Base-by-base conservation (phyloP, 2,888 invertebrate species). In the Acholoe squamosa region DNA sequence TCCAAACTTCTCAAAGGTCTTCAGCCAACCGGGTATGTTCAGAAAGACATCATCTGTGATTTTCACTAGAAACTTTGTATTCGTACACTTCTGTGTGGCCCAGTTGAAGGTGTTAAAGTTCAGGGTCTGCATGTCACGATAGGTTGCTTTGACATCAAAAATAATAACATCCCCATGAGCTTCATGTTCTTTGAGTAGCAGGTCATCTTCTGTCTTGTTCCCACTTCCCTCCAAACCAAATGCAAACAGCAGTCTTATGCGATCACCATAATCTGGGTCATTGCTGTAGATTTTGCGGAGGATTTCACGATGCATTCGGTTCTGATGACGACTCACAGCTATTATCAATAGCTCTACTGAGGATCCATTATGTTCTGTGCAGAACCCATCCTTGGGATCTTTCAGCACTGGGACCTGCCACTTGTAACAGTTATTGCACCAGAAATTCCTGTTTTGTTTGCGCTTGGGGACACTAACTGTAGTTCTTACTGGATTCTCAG, bases 241-340 rank as follows among this genome's bases (percentile, higher is more conserved):
- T 19, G 61, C 61, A 61, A 61, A 61, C 1, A 61, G 19, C 61
- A 61, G 61, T 3, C 61, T 3, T 3, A 61, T 61, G 3, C 61
- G 61, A 19, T 61, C 61, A n/a, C 61, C 61, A 14, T 61, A 61
- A 3, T 61, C 61, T 3, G 61, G 61, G 3, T 61, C 61, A 3
- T n/a, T 3, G n/a, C 22, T n/a, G n/a, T 61, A 61, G 14, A 61
- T 61, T 3, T 61, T 19, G 1, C 61, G 61, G 14, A 61, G 61
- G 1, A 61, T 19, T 3, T 3, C 3, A 3, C 61, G 61, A n/a
- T n/a, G 19, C 3, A 12, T 19, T 19, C 61, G 5, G 14, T n/a
- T 61, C 61, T 61, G 22, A n/a, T 61, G 61, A 61, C 61, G 61
- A 61, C 61, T n/a, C n/a, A 61, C 61, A 61, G n/a, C 61, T 61